Base-by-base conservation (phyloP, 2,888 invertebrate species). In the Drosophila lutescens region DNA sequence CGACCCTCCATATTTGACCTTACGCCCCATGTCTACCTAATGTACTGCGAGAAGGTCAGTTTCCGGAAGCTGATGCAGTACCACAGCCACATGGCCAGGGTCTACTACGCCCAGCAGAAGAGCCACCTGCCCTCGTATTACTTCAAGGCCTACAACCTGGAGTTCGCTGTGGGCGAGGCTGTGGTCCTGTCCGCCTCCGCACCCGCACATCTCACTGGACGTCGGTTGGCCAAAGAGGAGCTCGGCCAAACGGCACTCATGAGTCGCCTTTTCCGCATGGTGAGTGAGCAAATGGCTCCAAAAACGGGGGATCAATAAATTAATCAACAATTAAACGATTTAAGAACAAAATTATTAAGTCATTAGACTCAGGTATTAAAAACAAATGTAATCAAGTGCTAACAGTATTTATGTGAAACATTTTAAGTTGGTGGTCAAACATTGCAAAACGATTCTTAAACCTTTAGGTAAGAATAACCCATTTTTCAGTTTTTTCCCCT, bases 261-360 rank as follows among this genome's bases (percentile, higher is more conserved):
- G 80, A 91, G 91, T 77, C 90, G 91, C 0, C 77, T 91, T 0
- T 87, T 91, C 23, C 84, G 91, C 32, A 91, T 91, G 91, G 91
- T 91, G 55, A 72, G 77, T 59, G 9, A 4, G 2, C 6, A 2
- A 13, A 9, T 9, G 4, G 3, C 17, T 17, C 9, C 2, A 4
- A 23, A 23, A 23, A 13, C 26, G 5, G 9, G 30, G 30, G 32
- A 6, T 26, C 26, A 26, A 2, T 26, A 26, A 26, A 26, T 1
- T 2, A 6, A 2, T 6, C 6, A 26, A 26, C 6, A 26, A 7
- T 26, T 26, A 26, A 6, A 30, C 30, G 8, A 30, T 8, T 8
- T 30, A 30, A 8, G 1, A 26, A 26, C 26, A 23, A 6, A 5
- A 30, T 1, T 30, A 30, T 30, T 1, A 30, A 30, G 30, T 8